These are phyloP conservation scores for Argynnis bischoffii DNA, from an alignment of 2,888 invertebrate genomes.

Conservation along the genomic window DNA sequence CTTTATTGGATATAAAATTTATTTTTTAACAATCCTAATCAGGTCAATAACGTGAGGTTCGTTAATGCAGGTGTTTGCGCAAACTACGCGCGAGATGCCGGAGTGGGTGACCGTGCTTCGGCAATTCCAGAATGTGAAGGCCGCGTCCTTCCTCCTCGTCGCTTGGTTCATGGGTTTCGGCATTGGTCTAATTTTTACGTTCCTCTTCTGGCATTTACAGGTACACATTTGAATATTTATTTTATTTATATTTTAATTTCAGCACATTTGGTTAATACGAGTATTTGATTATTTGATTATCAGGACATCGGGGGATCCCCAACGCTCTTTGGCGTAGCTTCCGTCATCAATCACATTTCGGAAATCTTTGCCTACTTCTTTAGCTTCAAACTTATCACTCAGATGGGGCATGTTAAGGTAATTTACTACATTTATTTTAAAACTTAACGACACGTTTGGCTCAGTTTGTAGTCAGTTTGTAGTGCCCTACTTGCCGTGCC, in stretches of 20 bases:
- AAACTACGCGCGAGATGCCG: conserved; percentile 94
- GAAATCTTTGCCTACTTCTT: conserved; percentile 99
- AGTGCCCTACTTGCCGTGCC: too few relatives aligned
- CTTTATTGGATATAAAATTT: too few relatives aligned
- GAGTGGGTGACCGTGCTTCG: conserved; percentile 96
- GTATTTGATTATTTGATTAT: not conserved
- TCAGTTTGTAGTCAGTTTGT: too few relatives aligned
- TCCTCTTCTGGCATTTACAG: conserved; percentile 99
- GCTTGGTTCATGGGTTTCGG: conserved; percentile 99
- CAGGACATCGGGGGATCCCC: conserved; percentile 98
- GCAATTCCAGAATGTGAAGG: conserved; percentile 94
- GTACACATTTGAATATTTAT: conserved; percentile 74
- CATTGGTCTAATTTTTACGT: conserved; percentile 98
- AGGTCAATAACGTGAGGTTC: not conserved
- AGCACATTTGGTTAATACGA: not conserved
- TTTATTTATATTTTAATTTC: not conserved
- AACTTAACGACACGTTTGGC: not conserved
- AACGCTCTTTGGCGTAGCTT: conserved; percentile 98
- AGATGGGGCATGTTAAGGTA: conserved; percentile 97
- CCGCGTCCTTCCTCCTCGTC: conserved; percentile 95
- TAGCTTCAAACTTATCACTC: conserved; percentile 96
- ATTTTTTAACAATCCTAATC: too few relatives aligned
- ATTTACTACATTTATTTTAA: not conserved
- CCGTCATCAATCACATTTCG: conserved; percentile 99
- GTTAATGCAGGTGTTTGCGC: conserved; percentile 87